phyloP scores from a whole-genome alignment of 2,888 invertebrate genomes.

The Nebria salina region DNA sequence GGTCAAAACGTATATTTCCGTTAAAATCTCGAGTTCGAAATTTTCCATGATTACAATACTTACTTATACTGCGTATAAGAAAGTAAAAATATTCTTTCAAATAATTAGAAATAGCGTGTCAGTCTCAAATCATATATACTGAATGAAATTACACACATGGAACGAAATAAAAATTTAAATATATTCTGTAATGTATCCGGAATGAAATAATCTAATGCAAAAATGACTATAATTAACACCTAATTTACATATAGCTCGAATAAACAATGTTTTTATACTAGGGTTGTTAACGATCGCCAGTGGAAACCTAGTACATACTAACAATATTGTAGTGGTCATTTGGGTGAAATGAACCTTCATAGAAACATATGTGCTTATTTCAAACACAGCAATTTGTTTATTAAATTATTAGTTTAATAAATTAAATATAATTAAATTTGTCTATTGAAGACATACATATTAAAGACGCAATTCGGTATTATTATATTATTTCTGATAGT shows the following conservation, averaged over 20 bases:
- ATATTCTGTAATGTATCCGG: neutral
- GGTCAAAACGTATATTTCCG: too few relatives aligned
- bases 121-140: neutral
- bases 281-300: neutral
- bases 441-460: too few relatives aligned
- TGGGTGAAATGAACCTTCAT: neutral
- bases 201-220: constrained; percentile 8
- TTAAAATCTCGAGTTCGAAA: too few relatives aligned
- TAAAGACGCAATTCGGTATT: too few relatives aligned
- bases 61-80: too few relatives aligned
- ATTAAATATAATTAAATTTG: too few relatives aligned
- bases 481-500: too few relatives aligned
- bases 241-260: constrained; percentile 15
- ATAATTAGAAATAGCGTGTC: neutral
- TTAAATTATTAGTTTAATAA: too few relatives aligned
- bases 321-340: neutral
- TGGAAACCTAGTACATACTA: constrained; percentile 8
- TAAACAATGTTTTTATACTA: constrained; percentile 11
- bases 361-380: neutral
- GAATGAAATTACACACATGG: neutral
- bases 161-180: neutral
- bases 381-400: too few relatives aligned
- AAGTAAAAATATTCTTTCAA: neutral
- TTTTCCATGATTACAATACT: too few relatives aligned
- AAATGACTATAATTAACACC: neutral